These are phyloP conservation scores for cattle (Bos taurus) DNA, from an alignment of 2,113 vertebrate species.

Conservation along the genomic window ARS-UCD2.0 NC_037328.1:14200501-14201000, in stretches of 20 bases:
- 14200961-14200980: neutral
- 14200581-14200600: neutral
- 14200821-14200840: neutral
- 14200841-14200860: neutral
- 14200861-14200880: neutral
- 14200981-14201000: neutral
- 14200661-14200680: too few relatives aligned
- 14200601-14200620: neutral
- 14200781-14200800: accelerated
- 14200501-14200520: neutral
- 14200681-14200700: too few relatives aligned
- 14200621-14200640: neutral
- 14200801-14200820: neutral
- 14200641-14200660: neutral
- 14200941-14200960: neutral
- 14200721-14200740: too few relatives aligned
- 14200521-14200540: neutral
- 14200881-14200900: neutral
- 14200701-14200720: too few relatives aligned
- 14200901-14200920: accelerated
- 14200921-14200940: neutral
- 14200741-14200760: too few relatives aligned
- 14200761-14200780: neutral
- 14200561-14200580: neutral
- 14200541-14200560: too few relatives aligned